phyloP scores from a whole-genome alignment of 92 coral and sea anemone genomes.

The Palythoa caribaeorum region DNA sequence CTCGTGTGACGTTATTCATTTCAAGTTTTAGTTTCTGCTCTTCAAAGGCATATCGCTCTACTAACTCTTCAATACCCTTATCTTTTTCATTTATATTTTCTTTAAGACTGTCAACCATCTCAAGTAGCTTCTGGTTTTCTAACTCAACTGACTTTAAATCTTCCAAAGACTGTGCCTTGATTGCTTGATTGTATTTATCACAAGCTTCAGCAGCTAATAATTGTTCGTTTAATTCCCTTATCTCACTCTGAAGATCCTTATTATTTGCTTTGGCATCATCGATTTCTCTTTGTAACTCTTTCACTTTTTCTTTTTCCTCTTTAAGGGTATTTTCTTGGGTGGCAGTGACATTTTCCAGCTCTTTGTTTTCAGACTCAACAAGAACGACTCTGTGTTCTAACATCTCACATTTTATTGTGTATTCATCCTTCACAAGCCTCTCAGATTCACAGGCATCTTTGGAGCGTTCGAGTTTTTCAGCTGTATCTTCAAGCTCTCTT shows the following conservation, averaged over 20 bases:
- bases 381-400: slow-evolving; percentile 70
- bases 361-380: slow-evolving; percentile 70
- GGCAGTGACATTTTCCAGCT: slow-evolving; percentile 56
- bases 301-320: slow-evolving; percentile 60
- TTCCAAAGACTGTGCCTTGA: slow-evolving; percentile 82
- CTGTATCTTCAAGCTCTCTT: slow-evolving; percentile 13
- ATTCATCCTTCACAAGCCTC: slow-evolving; percentile 75
- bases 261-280: slow-evolving; percentile 63
- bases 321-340: slow-evolving; percentile 61
- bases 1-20: slow-evolving; percentile 64
- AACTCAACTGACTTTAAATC: slow-evolving; percentile 78
- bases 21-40: slow-evolving; percentile 80
- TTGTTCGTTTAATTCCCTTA: slow-evolving; percentile 79
- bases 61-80: slow-evolving; percentile 81
- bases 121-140: slow-evolving; percentile 77
- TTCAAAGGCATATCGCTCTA: slow-evolving; percentile 85
- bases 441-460: slow-evolving; percentile 73
- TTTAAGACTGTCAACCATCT: slow-evolving; percentile 71
- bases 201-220: slow-evolving; percentile 76
- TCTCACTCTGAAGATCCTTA: slow-evolving; percentile 57
- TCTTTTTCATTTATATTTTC: slow-evolving; percentile 80
- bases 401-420: slow-evolving; percentile 75
- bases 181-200: slow-evolving; percentile 78
- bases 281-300: slow-evolving; percentile 51
- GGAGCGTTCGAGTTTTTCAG: slow-evolving; percentile 62